Evolutionary conservation across 37 sponge, comb jelly and placozoan genomes (phyloP), one percentile per base, ranked within the genome.

Genomic region (Halichondria panicea): DNA sequence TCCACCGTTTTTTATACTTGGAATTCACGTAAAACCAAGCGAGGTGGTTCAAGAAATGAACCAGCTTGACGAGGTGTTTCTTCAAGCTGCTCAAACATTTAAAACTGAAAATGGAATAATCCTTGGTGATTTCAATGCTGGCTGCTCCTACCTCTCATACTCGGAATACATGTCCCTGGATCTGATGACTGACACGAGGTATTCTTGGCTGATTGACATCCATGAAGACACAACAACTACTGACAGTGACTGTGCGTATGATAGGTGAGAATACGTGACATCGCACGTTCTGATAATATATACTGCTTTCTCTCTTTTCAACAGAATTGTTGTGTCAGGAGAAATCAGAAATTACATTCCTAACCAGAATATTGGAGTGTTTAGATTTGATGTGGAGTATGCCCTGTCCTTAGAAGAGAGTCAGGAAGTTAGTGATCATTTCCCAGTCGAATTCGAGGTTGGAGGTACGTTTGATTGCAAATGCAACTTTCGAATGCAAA

Each of bases 81-180:
- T 86, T 4, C 63, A 67, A 22, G 77, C 89, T 5, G 53, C 55
- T 6, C 22, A 34, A 0, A 32, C 41, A 11, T 78, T 76, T 41
- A 70, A 72, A 21, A 86, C 70, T 0, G 0, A 44, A 5, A 68
- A 72, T 9, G 87, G 82, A 0, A 61, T 93, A 34, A 63, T 95
- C 42, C 41, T 95, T 53, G 99, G 99, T 35, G 99, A 98, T 39
- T 72, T 98, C 56, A 98, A 98, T 78, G 99, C 94, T 21, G 99
- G 80, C 70, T 98, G 99, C 44, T 42, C 55, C 42, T 98, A 95
- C 46, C 69, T 98, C 24, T 75, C 84, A 0, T 21, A 43, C 0
- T 79, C n/a, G 15, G 55, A 67, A 25, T 85, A 77, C 30, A 11
- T 77, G 2, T 11, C 55, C 22, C 69, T 98, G 15, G 19, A 58